Percentiles rank a stretch among this genome's conserved stretches.
Conservation (phyloP, 2,113 vertebrate species). For the Entomyzon cyanotis region DNA sequence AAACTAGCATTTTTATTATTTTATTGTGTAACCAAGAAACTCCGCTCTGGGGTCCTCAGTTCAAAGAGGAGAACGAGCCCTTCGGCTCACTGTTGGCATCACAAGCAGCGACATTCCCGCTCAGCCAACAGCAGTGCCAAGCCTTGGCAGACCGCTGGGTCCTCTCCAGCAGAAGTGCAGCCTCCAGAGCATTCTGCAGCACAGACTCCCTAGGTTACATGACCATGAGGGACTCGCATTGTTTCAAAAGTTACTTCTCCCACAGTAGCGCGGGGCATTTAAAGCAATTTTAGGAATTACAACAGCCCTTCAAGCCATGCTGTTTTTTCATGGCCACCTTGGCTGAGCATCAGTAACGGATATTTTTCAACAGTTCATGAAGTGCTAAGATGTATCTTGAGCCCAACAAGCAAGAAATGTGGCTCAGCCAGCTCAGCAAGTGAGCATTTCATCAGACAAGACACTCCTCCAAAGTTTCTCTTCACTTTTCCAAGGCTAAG, state of each 20-base stretch:
- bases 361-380: conserved; percentile 25
- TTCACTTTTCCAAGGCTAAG: neutral
- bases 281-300: conserved; percentile 28
- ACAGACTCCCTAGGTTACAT: neutral
- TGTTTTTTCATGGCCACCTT: conserved; percentile 11
- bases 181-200: neutral
- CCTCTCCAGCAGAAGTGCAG: neutral
- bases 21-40: conserved; percentile 59
- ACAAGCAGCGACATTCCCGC: neutral
- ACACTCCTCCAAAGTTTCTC: neutral
- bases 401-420: neutral
- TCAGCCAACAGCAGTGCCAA: neutral
- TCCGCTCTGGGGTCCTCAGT: conserved; percentile 6
- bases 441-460: neutral
- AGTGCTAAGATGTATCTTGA: neutral
- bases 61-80: conserved; percentile 18
- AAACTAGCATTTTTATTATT: conserved; percentile 61
- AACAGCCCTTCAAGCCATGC: neutral
- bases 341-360: neutral
- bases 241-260: conserved; percentile 2
- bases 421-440: neutral
- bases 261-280: neutral
- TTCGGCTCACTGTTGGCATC: neutral
- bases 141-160: neutral
- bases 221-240: neutral